Evolutionary conservation across 2,888 invertebrate genomes (phyloP).

Genomic region (Callyntrura sp.): DNA sequence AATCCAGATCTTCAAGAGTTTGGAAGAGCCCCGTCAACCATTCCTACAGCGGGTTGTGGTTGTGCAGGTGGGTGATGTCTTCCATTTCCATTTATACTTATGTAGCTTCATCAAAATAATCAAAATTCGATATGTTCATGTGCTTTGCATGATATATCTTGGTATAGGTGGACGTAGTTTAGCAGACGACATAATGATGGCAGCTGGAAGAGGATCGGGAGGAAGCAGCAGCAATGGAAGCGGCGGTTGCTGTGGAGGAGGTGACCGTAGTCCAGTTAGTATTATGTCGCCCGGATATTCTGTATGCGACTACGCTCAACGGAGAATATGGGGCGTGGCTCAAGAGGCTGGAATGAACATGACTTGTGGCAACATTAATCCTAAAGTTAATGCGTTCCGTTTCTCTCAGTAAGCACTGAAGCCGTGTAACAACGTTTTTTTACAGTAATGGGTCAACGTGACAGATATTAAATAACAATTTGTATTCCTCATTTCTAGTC

Average conservation of each 20-base stretch:
- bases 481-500: slow-evolving; percentile 74
- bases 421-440: too few relatives aligned
- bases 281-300: slow-evolving; percentile 77
- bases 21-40: slow-evolving; percentile 66
- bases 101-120: too few relatives aligned
- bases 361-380: slow-evolving; percentile 76
- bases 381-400: slow-evolving; percentile 74
- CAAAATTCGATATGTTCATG: too few relatives aligned
- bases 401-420: slow-evolving; percentile 75
- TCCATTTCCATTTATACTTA: too few relatives aligned
- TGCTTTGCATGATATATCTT: too few relatives aligned
- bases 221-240: too few relatives aligned
- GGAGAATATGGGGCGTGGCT: slow-evolving; percentile 81
- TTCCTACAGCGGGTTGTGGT: slow-evolving; percentile 71
- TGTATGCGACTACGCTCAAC: slow-evolving; percentile 80
- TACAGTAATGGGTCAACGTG: too few relatives aligned
- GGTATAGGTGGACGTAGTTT: slow-evolving; percentile 52
- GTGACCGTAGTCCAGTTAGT: not conserved
- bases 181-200: slow-evolving; percentile 43
- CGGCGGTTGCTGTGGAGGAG: slow-evolving; percentile 62
- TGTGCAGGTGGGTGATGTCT: slow-evolving; percentile 71
- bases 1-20: slow-evolving; percentile 81
- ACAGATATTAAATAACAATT: not conserved
- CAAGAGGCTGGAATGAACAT: slow-evolving; percentile 77
- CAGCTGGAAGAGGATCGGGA: slow-evolving; percentile 2